A percentile compares a stretch with the other conserved stretches of the same genome.
Conservation (phyloP, 2,888 invertebrate genomes). For the Oeneis ivallda region DNA sequence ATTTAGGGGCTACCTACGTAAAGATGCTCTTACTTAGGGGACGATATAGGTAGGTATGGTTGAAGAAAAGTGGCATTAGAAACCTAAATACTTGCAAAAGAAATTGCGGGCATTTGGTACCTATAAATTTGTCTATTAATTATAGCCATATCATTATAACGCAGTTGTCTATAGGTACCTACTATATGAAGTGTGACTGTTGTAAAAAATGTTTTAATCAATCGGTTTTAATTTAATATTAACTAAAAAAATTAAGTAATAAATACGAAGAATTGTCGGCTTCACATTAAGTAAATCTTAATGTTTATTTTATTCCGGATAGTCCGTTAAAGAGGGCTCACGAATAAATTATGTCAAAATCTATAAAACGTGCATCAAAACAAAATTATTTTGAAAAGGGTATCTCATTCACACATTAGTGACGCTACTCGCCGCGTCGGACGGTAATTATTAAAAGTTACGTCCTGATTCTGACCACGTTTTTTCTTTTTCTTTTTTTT, state of each 20-base stretch:
- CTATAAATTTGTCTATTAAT: too few relatives aligned
- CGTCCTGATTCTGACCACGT: slow-evolving; percentile 51
- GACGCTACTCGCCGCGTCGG: slow-evolving; percentile 71
- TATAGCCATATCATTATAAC: too few relatives aligned
- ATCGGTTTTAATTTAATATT: not conserved
- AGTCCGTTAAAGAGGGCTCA: slow-evolving; percentile 58
- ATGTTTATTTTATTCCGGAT: slow-evolving; percentile 51
- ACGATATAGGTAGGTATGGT: too few relatives aligned
- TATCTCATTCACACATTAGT: slow-evolving; percentile 76
- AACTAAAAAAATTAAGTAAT: slow-evolving; percentile 32
- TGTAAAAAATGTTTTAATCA: not conserved
- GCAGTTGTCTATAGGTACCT: too few relatives aligned
- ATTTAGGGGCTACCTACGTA: too few relatives aligned
- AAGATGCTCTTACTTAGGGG: too few relatives aligned
- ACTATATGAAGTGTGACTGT: not conserved
- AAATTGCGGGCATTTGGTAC: too few relatives aligned
- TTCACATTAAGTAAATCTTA: slow-evolving; percentile 40
- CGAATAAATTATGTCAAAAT: slow-evolving; percentile 73
- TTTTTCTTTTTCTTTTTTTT: slow-evolving; percentile 52
- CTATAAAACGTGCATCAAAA: slow-evolving; percentile 75
- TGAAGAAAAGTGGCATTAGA: too few relatives aligned
- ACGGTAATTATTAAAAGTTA: slow-evolving; percentile 75
- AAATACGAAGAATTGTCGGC: slow-evolving; percentile 32
- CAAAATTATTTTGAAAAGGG: slow-evolving; percentile 73
- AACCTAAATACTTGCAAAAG: too few relatives aligned